Evolutionary conservation across 2,888 invertebrate genomes (phyloP).

Genomic region (Chorisops tibialis): DNA sequence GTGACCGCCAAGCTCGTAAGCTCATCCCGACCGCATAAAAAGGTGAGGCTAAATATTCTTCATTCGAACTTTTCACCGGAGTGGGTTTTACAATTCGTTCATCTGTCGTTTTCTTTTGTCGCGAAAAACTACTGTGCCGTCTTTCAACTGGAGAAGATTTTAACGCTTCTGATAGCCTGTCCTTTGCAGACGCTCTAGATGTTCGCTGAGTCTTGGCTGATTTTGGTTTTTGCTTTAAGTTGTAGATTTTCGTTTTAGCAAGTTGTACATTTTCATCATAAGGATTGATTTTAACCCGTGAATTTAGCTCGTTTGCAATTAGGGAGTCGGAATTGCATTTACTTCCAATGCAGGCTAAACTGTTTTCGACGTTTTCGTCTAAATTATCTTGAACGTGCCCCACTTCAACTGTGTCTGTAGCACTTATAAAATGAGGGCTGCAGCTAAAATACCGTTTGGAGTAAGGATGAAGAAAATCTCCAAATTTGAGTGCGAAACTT

Average conservation of each 20-base stretch:
- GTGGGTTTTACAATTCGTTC: not conserved
- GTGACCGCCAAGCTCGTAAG: conserved; percentile 33
- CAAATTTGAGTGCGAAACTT: not conserved
- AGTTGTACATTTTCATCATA: too few species aligned
- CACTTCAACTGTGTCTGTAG: not conserved
- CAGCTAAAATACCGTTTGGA: conserved; percentile 43
- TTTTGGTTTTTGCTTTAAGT: conserved; percentile 27
- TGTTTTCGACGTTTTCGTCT: too few species aligned
- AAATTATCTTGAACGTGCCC: not conserved
- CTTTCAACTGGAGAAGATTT: not conserved
- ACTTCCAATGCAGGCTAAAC: too few species aligned
- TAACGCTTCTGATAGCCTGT: not conserved
- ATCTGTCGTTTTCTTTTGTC: conserved; percentile 10
- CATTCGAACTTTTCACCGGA: conserved; percentile 20
- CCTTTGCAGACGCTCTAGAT: not conserved
- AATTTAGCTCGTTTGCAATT: too few species aligned
- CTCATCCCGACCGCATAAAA: conserved; percentile 34
- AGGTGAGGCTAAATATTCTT: conserved; percentile 31
- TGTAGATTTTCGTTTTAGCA: too few species aligned
- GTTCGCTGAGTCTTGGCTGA: conserved; percentile 14
- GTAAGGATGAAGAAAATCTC: not conserved
- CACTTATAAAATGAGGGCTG: conserved; percentile 37
- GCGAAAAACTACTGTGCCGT: not conserved
- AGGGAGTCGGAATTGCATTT: too few species aligned
- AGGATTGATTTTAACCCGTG: too few species aligned